phyloP scores from a whole-genome alignment of 2,888 invertebrate species.

The Andricus quercusramuli region DNA sequence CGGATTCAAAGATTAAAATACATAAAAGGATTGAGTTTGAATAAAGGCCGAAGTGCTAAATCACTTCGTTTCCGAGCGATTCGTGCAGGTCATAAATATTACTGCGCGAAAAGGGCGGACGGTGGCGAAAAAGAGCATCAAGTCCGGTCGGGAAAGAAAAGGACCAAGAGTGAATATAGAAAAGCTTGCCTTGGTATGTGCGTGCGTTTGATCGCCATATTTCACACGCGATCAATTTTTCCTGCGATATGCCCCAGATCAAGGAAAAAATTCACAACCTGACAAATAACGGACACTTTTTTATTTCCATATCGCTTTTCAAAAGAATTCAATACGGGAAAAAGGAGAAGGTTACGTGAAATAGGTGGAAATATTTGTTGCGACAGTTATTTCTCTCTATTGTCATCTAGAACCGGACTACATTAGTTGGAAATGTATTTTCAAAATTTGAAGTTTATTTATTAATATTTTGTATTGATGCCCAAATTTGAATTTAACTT shows the following conservation, averaged over 20 bases:
- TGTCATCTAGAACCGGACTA: neutral
- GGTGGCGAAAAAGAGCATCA: neutral
- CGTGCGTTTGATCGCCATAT: conserved; percentile 35
- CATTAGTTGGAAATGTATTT: too few species aligned
- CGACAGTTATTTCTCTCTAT: conserved; percentile 10
- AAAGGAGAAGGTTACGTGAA: neutral
- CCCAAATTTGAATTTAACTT: too few species aligned
- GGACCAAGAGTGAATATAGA: conserved; percentile 1
- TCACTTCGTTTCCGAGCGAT: conserved; percentile 9
- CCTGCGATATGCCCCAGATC: neutral
- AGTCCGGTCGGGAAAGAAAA: conserved; percentile 16
- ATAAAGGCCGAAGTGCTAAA: neutral
- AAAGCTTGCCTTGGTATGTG: conserved; percentile 17
- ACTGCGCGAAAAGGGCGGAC: neutral
- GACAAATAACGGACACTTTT: conserved; percentile 31
- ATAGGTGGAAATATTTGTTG: neutral
- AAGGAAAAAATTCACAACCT: conserved; percentile 19
- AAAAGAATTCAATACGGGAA: neutral
- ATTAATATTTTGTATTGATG: too few species aligned
- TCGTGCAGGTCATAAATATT: conserved; percentile 16
- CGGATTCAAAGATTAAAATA: neutral
- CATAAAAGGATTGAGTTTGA: neutral
- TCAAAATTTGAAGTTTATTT: too few species aligned
- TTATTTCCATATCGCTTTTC: conserved; percentile 13
- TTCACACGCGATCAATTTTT: conserved; percentile 32